Conservation (phyloP, 2,888 invertebrate species). For the Petrolisthes cinctipes region DNA sequence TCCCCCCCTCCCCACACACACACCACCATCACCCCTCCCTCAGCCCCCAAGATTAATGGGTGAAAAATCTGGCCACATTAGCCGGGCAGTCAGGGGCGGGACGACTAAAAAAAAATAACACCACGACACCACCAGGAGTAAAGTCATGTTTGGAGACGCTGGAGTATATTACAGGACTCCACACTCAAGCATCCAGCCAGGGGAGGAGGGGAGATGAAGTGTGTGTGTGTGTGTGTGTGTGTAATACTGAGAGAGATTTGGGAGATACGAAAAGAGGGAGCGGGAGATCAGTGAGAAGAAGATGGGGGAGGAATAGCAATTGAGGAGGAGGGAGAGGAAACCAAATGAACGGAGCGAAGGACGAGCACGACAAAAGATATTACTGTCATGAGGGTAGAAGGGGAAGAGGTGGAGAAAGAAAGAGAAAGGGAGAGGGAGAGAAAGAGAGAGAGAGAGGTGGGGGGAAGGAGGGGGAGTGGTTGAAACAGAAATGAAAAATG, state of each 20-base stretch:
- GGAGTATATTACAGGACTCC: not conserved
- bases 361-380: no score
- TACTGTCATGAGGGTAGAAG: no score
- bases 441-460: no score
- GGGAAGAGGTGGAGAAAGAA: not conserved
- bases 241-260: no score
- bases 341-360: no score
- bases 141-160: not conserved
- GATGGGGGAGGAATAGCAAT: no score
- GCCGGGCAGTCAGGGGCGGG: not conserved
- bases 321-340: no score
- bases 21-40: not conserved
- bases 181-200: not conserved
- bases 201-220: not conserved
- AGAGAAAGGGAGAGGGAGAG: not conserved
- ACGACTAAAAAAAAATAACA: not conserved
- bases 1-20: not conserved
- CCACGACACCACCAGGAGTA: not conserved
- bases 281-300: no score
- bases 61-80: slow-evolving; percentile 6
- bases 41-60: slow-evolving; percentile 3
- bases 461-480: no score
- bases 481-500: no score
- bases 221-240: not conserved
- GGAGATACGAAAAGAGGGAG: no score